Conservation (phyloP, 2,888 invertebrate genomes). For the Apamea sordens region DNA sequence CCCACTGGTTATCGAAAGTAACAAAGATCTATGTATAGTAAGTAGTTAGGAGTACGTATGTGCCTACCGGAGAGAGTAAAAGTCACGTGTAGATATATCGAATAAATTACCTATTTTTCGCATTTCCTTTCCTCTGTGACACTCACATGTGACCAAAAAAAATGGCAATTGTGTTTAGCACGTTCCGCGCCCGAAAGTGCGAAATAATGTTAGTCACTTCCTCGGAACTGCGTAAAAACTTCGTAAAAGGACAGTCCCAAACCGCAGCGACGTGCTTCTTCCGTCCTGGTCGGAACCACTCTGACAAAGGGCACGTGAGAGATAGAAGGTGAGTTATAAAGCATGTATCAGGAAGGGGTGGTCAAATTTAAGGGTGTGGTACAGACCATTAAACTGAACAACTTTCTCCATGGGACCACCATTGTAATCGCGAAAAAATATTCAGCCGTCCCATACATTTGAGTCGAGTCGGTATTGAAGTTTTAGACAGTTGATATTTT, state of each 20-base stretch:
- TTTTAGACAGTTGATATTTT: too few species aligned
- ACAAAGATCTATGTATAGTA: neutral
- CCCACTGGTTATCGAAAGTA: neutral
- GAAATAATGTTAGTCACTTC: slow-evolving; percentile 72
- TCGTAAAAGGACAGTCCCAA: slow-evolving; percentile 64
- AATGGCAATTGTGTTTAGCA: slow-evolving; percentile 67
- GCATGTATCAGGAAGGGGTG: too few species aligned
- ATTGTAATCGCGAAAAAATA: neutral
- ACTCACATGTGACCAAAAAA: slow-evolving; percentile 50
- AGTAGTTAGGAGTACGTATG: neutral
- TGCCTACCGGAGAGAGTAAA: neutral
- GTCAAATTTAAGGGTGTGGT: too few species aligned
- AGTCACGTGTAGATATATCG: slow-evolving; percentile 25
- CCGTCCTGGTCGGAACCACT: slow-evolving; percentile 29
- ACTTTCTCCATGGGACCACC: neutral
- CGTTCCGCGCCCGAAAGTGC: slow-evolving; percentile 68
- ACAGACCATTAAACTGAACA: neutral
- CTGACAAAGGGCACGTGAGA: neutral
- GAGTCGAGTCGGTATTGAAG: too few species aligned
- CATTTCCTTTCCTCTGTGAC: slow-evolving; percentile 33
- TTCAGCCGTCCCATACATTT: neutral
- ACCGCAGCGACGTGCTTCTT: slow-evolving; percentile 63
- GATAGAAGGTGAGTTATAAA: slow-evolving; percentile 35
- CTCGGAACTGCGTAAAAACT: slow-evolving; percentile 69
- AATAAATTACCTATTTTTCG: slow-evolving; percentile 50